Percentiles rank a stretch among this genome's conserved stretches.
Evolutionary conservation across 1,140 invertebrate species (phyloP).

Genomic region (Leptopilina clavipes): DNA sequence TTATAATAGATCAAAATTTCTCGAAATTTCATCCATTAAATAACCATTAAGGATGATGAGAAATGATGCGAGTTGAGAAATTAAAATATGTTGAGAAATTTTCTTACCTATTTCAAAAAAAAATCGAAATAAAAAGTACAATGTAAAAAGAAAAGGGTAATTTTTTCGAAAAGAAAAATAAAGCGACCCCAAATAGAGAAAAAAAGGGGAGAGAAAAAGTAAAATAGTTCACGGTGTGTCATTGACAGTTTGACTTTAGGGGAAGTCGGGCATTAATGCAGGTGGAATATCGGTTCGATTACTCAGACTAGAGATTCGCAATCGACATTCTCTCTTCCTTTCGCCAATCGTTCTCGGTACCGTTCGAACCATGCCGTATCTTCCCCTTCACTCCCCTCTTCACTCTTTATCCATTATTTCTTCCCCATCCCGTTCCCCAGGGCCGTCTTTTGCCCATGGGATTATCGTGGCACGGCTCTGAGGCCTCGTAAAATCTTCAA

Average conservation of each 20-base stretch:
- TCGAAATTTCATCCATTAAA: slow-evolving; percentile 15
- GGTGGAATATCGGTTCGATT: slow-evolving; percentile 59
- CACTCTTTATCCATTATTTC: background rate
- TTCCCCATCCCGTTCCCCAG: background rate
- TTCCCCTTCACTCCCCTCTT: background rate
- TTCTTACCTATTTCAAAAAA: too few species aligned
- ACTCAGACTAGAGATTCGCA: slow-evolving; percentile 64
- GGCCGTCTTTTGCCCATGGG: slow-evolving; percentile 37
- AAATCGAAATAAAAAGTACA: too few species aligned
- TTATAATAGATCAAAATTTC: background rate
- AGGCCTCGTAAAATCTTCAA: slow-evolving; percentile 33
- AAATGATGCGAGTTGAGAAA: too few species aligned
- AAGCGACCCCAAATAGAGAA: too few species aligned
- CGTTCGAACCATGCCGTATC: slow-evolving; percentile 51
- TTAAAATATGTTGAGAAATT: too few species aligned
- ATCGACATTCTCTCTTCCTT: slow-evolving; percentile 63
- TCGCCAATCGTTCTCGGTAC: slow-evolving; percentile 60
- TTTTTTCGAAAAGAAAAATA: too few species aligned
- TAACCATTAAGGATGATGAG: background rate
- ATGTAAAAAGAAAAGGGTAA: too few species aligned
- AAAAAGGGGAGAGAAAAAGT: too few species aligned
- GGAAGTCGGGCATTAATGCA: slow-evolving; percentile 47
- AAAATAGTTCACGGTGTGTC: slow-evolving; percentile 43
- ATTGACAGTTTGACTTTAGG: slow-evolving; percentile 32
- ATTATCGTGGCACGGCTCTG: slow-evolving; percentile 38